Percentiles rank a stretch among this genome's conserved stretches.
phyloP scores from a whole-genome alignment of 2,797 vertebrate species.

The Gambelia wislizenii region DNA sequence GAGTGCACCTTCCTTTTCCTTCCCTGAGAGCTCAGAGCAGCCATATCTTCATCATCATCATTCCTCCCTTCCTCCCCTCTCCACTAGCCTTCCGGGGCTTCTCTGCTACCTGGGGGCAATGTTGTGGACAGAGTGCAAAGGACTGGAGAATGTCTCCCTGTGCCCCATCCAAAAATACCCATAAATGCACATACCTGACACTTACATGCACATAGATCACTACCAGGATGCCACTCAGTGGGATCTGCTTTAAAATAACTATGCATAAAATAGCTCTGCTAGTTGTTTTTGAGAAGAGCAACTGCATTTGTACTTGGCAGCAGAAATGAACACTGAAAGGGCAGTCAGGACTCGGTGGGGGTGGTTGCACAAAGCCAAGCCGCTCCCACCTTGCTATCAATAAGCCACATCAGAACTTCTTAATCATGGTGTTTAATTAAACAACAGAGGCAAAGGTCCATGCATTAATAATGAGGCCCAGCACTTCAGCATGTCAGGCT shows the following conservation, averaged over 20 bases:
- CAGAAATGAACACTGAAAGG: not conserved
- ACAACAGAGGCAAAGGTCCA: constrained; percentile 76
- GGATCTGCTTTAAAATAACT: not conserved
- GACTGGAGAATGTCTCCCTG: too few species aligned
- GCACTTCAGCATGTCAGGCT: constrained; percentile 76
- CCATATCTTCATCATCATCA: too few species aligned
- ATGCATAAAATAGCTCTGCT: not conserved
- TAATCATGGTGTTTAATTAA: constrained; percentile 78
- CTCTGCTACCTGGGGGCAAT: too few species aligned
- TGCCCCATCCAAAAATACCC: too few species aligned
- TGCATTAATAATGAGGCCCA: constrained; percentile 78
- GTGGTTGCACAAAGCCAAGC: not conserved
- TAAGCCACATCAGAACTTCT: constrained; percentile 73
- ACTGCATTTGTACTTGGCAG: not conserved
- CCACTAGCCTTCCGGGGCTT: too few species aligned
- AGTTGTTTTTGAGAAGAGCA: not conserved
- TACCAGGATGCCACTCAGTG: not conserved
- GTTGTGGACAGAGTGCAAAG: too few species aligned
- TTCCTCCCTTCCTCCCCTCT: too few species aligned
- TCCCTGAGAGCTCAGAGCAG: too few species aligned
- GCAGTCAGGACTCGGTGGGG: too few species aligned
- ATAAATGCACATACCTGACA: too few species aligned
- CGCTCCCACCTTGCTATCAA: constrained; percentile 66
- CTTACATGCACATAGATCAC: too few species aligned
- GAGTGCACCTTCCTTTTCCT: too few species aligned